Evolutionary conservation across 2,888 invertebrate genomes (phyloP).

Genomic region (Meghimatium bilineatum): DNA sequence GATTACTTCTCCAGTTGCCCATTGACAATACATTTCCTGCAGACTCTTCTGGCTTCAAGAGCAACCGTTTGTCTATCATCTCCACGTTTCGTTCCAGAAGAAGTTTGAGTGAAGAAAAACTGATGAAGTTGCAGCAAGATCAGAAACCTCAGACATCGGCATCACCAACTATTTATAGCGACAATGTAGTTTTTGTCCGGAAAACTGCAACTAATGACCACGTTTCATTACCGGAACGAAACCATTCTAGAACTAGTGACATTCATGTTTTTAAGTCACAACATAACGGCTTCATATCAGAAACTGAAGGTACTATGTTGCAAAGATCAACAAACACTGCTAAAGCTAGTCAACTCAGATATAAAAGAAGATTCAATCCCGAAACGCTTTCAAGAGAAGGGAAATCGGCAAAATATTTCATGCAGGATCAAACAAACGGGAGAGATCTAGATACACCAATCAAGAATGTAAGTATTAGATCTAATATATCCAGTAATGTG

Average conservation of each 20-base stretch:
- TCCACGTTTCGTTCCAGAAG: constrained; percentile 26
- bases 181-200: too few relatives aligned
- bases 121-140: background rate
- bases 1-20: constrained; percentile 65
- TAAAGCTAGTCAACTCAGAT: background rate
- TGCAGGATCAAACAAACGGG: background rate
- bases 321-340: constrained; percentile 3
- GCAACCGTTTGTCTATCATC: background rate
- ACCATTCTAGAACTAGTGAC: background rate
- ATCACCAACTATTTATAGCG: background rate
- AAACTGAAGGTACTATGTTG: background rate
- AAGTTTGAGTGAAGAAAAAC: constrained; percentile 29
- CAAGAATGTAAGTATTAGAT: background rate
- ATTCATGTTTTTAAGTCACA: constrained; percentile 14
- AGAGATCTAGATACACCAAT: background rate
- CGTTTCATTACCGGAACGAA: background rate
- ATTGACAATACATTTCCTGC: constrained; percentile 63
- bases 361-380: background rate
- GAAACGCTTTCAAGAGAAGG: background rate
- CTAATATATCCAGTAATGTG: constrained; percentile 1
- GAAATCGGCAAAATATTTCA: background rate
- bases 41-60: background rate
- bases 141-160: background rate
- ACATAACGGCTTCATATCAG: background rate
- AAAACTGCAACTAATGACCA: background rate